Evolutionary conservation across 92 coral and sea anemone species (phyloP).

Genomic region (Blastomussa wellsi): DNA sequence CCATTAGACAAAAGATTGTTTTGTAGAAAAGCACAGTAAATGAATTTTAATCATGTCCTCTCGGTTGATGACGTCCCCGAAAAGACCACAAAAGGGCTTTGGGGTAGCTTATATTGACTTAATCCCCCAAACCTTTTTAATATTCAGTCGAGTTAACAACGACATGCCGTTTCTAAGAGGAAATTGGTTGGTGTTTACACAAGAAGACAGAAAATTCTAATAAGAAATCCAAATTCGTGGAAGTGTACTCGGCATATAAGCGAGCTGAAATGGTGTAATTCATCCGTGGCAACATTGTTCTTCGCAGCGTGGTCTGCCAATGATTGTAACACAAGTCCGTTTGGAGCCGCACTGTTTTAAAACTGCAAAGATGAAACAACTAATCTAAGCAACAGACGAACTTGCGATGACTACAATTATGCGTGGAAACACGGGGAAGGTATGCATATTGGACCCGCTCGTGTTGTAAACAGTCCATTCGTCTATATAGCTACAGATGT

Average conservation of each 20-base stretch:
- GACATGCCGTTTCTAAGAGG: constrained; percentile 32
- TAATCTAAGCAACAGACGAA: neutral
- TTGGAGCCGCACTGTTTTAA: neutral
- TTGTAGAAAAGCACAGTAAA: neutral
- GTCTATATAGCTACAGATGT: neutral
- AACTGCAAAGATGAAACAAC: neutral
- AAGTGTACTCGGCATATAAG: neutral
- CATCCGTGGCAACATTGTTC: constrained; percentile 6
- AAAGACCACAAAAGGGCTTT: constrained; percentile 8
- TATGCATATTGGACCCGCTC: constrained; percentile 15
- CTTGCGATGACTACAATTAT: constrained; percentile 28
- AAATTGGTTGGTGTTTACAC: constrained; percentile 36
- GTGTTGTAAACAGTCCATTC: neutral
- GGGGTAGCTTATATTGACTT: constrained; percentile 8
- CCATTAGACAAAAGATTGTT: constrained; percentile 17
- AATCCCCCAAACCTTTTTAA: constrained; percentile 15
- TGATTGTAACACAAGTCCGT: neutral
- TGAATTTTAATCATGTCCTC: constrained; percentile 20
- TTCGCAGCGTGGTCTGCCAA: constrained; percentile 7
- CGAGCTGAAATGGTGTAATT: neutral
- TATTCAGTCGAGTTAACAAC: constrained; percentile 38
- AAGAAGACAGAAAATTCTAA: constrained; percentile 17
- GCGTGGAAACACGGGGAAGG: constrained; percentile 29
- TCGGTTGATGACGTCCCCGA: neutral
- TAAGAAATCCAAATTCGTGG: constrained; percentile 5